Base-by-base conservation (phyloP, 1,140 invertebrate species). In the Zaprionus gabonicus region DNA sequence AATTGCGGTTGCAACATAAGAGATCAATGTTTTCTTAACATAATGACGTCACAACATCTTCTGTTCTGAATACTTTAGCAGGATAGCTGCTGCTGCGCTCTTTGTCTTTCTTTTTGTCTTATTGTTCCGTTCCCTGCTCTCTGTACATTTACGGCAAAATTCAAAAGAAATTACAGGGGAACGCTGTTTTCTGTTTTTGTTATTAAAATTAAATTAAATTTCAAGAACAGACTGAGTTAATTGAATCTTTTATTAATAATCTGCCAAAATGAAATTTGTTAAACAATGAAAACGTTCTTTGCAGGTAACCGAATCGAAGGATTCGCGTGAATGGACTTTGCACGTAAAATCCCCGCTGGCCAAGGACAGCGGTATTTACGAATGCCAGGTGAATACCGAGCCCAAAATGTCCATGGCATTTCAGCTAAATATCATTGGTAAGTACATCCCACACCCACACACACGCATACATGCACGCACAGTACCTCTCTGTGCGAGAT, bases 331-430 rank as follows among this genome's bases (percentile, higher is more conserved):
- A 93, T 98, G 97, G 97, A 98, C 97, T 53, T 93, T 98, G 64
- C 96, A 98, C 92, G 98, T 98, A 82, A 97, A 97, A 93, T 97
- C 97, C 91, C 96, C 97, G 1, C 96, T 97, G 92, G 93, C 96
- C 70, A 94, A 96, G 81, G 97, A 98, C 93, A 96, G 96, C 13
- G 97, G 97, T 49, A 95, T 97, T 69, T 92, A 98, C 94, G 97
- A 98, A 93, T 98, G 97, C 92, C 97, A 98, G 94, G 96, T 98
- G 81, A 98, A 97, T 94, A 98, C 97, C 0, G 97, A 97, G 93
- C 97, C 97, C 41, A 97, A 98, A 94, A 97, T 97, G 95, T 97
- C 96, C 63, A 95, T 97, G 86, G 97, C 97, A 78, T 97, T 97
- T 92, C 95, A 95, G 81, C 95, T 98, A 68, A 97, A 97, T 93